These are phyloP conservation scores for Colletes collaris DNA, from an alignment of 2,888 invertebrate genomes.

Conservation along the genomic window DNA sequence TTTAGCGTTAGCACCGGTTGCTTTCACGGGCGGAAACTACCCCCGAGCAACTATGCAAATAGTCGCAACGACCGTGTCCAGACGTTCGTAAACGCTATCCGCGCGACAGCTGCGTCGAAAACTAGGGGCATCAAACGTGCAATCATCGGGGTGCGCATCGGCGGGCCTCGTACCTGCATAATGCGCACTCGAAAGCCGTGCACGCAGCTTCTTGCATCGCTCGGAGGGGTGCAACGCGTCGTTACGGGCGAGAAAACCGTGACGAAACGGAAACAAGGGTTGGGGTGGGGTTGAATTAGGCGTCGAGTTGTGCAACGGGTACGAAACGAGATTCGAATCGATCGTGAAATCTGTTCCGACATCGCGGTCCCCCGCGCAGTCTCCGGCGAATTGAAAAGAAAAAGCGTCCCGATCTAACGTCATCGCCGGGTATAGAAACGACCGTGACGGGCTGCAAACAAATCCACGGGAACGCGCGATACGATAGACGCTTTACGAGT, in stretches of 20 bases:
- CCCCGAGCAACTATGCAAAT: background rate
- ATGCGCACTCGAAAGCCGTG: slow-evolving; percentile 43
- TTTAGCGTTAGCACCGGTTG: too few relatives aligned
- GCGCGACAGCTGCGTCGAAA: slow-evolving; percentile 37
- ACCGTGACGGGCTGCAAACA: slow-evolving; percentile 20
- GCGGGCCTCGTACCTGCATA: slow-evolving; percentile 40
- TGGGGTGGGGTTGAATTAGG: slow-evolving; percentile 63
- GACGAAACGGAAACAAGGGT: slow-evolving; percentile 10
- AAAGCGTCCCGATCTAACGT: slow-evolving; percentile 42
- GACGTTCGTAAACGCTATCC: slow-evolving; percentile 1
- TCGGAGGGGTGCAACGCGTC: slow-evolving; percentile 22
- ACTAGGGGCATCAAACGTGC: slow-evolving; percentile 43
- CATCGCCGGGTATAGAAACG: slow-evolving; percentile 55
- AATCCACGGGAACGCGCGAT: slow-evolving; percentile 13
- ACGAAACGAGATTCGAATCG: slow-evolving; percentile 60
- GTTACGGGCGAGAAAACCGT: slow-evolving; percentile 9
- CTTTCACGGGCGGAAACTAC: too few relatives aligned
- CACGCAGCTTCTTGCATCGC: slow-evolving; percentile 39
- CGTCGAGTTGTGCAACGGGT: slow-evolving; percentile 46
- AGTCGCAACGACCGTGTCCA: background rate
- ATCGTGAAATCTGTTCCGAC: slow-evolving; percentile 63
- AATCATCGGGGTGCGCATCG: slow-evolving; percentile 29
- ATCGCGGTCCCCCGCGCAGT: slow-evolving; percentile 18
- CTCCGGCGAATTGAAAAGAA: slow-evolving; percentile 50
- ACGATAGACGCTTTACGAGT: slow-evolving; percentile 22